Evolutionary conservation across 2,888 invertebrate genomes (phyloP).

Genomic region (Euclidia mi): DNA sequence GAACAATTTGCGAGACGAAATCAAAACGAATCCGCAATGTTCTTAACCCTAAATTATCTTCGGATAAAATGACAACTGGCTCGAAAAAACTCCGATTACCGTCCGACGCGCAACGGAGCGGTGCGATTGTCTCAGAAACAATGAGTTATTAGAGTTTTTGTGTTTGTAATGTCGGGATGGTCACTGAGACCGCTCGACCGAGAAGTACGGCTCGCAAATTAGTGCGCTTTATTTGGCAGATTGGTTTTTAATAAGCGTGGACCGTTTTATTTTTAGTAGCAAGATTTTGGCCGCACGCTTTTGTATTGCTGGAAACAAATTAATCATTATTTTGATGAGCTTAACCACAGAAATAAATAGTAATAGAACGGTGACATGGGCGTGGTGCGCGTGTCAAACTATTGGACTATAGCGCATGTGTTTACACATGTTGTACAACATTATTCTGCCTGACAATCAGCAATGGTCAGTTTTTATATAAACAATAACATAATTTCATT

Average conservation of each 20-base stretch:
- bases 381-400: too few relatives aligned
- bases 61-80: slow-evolving; percentile 48
- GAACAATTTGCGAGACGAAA: neutral
- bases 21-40: slow-evolving; percentile 6
- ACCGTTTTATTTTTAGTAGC: slow-evolving; percentile 10
- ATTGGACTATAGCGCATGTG: too few relatives aligned
- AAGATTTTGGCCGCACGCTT: neutral
- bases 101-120: slow-evolving; percentile 25
- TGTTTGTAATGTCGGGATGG: slow-evolving; percentile 56
- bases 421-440: too few relatives aligned
- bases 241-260: slow-evolving; percentile 28
- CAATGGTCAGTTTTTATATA: too few relatives aligned
- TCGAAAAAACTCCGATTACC: slow-evolving; percentile 34
- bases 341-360: too few relatives aligned
- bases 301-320: neutral
- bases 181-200: slow-evolving; percentile 47
- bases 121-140: slow-evolving; percentile 62
- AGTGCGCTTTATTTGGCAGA: slow-evolving; percentile 25
- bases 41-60: slow-evolving; percentile 51
- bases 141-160: slow-evolving; percentile 79
- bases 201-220: slow-evolving; percentile 41
- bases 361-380: too few relatives aligned
- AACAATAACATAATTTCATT: too few relatives aligned
- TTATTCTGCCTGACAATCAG: too few relatives aligned
- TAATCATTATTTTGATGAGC: neutral